These are phyloP conservation scores for Scalopus aquaticus DNA, from an alignment of 2,113 vertebrate species.

Conservation along the genomic window DNA sequence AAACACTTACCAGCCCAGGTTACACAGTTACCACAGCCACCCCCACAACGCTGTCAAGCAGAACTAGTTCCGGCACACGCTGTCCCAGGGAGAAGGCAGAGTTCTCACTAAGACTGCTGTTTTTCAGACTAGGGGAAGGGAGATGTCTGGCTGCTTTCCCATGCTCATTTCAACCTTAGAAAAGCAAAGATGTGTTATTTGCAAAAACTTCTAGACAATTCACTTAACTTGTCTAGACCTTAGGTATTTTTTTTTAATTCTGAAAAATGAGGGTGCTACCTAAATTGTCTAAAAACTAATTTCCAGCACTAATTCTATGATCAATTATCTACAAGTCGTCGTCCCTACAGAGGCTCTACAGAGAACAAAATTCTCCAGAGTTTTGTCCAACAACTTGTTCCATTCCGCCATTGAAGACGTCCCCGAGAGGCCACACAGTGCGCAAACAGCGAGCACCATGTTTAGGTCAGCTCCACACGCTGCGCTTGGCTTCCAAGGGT, in stretches of 20 bases:
- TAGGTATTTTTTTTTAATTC: background rate
- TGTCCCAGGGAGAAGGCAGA: background rate
- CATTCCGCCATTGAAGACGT: slow-evolving; percentile 55
- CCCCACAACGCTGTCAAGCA: background rate
- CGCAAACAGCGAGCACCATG: slow-evolving; percentile 49
- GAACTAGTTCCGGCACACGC: background rate
- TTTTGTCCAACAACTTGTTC: slow-evolving; percentile 36
- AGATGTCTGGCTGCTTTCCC: background rate
- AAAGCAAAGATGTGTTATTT: slow-evolving; percentile 9
- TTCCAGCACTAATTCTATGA: slow-evolving; percentile 15
- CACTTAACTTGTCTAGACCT: background rate
- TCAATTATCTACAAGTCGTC: slow-evolving; percentile 27
- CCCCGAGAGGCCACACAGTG: slow-evolving; percentile 35
- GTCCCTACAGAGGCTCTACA: slow-evolving; percentile 31
- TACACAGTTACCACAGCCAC: background rate
- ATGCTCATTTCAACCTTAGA: slow-evolving; percentile 20
- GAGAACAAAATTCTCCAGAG: slow-evolving; percentile 59
- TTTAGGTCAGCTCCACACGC: slow-evolving; percentile 36
- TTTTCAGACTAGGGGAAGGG: slow-evolving; percentile 4
- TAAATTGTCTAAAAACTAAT: slow-evolving; percentile 47
- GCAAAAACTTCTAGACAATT: slow-evolving; percentile 25
- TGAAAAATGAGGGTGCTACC: background rate
- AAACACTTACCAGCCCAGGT: background rate
- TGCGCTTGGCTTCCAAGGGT: slow-evolving; percentile 6
- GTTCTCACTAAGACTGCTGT: background rate